These are phyloP conservation scores for Calypte anna DNA, from an alignment of 2,113 vertebrate species.

Conservation along the genomic window DNA sequence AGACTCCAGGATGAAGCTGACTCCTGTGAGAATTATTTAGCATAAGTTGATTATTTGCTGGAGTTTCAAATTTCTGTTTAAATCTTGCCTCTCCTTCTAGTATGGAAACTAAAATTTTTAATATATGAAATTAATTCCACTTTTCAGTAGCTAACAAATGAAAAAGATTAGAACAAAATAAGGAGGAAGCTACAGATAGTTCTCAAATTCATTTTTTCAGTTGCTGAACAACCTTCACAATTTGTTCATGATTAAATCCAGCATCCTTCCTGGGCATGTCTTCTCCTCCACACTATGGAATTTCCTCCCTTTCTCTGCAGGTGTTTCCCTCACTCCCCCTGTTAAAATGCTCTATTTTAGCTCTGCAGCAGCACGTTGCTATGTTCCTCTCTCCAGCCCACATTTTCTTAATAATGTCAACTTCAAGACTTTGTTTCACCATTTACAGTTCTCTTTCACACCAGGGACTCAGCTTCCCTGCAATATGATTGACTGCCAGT, in stretches of 20 bases:
- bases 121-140: background rate
- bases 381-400: background rate
- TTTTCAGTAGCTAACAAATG: background rate
- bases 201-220: background rate
- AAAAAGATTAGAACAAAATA: background rate
- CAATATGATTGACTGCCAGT: background rate
- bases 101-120: background rate
- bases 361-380: background rate
- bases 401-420: background rate
- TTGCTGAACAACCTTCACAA: background rate
- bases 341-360: background rate
- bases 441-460: background rate
- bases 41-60: background rate
- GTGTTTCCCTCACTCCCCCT: background rate
- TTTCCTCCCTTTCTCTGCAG: background rate
- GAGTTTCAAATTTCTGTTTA: background rate
- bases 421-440: background rate
- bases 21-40: background rate
- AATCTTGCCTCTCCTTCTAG: background rate
- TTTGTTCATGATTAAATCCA: background rate
- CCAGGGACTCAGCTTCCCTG: background rate
- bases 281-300: background rate
- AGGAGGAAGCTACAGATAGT: background rate
- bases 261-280: background rate
- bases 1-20: background rate